Evolutionary conservation across 2,888 invertebrate genomes (phyloP), one percentile per base, ranked within the genome.

Genomic region (Kuschelorhynchus macadamiae): DNA sequence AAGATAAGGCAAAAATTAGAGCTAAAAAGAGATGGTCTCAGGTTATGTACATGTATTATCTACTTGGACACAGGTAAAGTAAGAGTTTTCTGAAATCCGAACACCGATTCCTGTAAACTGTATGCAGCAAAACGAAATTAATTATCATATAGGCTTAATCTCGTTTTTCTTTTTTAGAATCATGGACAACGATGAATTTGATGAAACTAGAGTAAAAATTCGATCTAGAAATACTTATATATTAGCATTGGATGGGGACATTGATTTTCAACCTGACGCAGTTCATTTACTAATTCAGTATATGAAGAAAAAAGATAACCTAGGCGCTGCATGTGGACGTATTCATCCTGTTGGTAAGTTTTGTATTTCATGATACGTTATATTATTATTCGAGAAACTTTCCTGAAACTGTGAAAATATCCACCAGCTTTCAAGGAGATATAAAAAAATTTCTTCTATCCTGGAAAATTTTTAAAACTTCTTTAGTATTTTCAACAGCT

Each of bases 41-140:
- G 88, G 92, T 92, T 8, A 96, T 96, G 95, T 96, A 96, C 83
- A 95, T 96, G 95, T 96, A 95, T 83, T 96, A 95, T 79, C 86
- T 96, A 73, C 86, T 96, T 33, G 95, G 95, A 0, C 91, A 91
- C 80, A 90, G 91, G 66, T 87, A 93, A 50, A 92, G 25, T 3
- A 25, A 25, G 7, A n/a, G n/a, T n/a, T n/a, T n/a, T n/a, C n/a
- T n/a, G 92, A 90, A 90, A 91, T 65, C 36, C 16, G 7, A 14
- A 36, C 32, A n/a, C n/a, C n/a, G n/a, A n/a, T n/a, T n/a, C n/a
- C n/a, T n/a, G n/a, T n/a, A n/a, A n/a, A n/a, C n/a, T n/a, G n/a
- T n/a, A 25, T 7, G 25, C 7, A 25, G 4, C 25, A 25, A 25
- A 25, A 25, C 7, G 4, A 3, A 5, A 25, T 25, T 5, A 5